These are phyloP conservation scores for Rhynchophorus ferrugineus DNA, from an alignment of 1,140 invertebrate genomes.

Conservation along the genomic window DNA sequence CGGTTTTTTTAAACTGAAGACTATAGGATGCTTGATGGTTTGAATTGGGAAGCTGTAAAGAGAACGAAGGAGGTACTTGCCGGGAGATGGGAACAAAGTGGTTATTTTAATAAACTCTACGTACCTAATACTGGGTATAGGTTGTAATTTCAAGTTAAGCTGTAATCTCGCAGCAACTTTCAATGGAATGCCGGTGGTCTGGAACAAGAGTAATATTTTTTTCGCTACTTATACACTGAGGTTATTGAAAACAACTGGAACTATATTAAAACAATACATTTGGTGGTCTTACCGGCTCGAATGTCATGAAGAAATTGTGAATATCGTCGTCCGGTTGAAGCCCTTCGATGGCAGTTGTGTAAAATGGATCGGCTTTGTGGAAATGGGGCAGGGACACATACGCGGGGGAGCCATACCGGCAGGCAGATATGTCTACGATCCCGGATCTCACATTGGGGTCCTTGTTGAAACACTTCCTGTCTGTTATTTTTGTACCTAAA, in stretches of 20 bases:
- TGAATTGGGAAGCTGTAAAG: too few species aligned
- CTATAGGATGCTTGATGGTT: too few species aligned
- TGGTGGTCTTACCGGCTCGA: conserved; percentile 53
- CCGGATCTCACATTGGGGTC: conserved; percentile 64
- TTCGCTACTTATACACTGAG: too few species aligned
- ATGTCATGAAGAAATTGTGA: conserved; percentile 52
- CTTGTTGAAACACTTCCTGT: conserved; percentile 64
- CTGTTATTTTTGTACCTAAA: conserved; percentile 48
- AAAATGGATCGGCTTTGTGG: conserved; percentile 50
- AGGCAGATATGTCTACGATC: conserved; percentile 49
- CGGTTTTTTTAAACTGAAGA: too few species aligned
- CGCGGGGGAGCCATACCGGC: conserved; percentile 54
- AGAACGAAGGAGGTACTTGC: too few species aligned
- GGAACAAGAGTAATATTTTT: too few species aligned
- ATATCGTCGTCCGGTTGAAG: conserved; percentile 49
- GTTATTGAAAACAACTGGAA: too few species aligned
- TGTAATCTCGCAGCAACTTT: conserved; percentile 68
- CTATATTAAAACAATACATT: neutral
- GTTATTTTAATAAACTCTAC: conserved; percentile 36
- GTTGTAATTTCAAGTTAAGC: conserved; percentile 64
- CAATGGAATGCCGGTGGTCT: conserved; percentile 65
- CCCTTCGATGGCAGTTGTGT: conserved; percentile 48
- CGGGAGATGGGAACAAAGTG: too few species aligned
- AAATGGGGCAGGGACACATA: conserved; percentile 69
- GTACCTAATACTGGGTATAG: conserved; percentile 54